These are phyloP conservation scores for Drosophila formosana DNA, from an alignment of 2,888 invertebrate genomes.

Conservation along the genomic window DNA sequence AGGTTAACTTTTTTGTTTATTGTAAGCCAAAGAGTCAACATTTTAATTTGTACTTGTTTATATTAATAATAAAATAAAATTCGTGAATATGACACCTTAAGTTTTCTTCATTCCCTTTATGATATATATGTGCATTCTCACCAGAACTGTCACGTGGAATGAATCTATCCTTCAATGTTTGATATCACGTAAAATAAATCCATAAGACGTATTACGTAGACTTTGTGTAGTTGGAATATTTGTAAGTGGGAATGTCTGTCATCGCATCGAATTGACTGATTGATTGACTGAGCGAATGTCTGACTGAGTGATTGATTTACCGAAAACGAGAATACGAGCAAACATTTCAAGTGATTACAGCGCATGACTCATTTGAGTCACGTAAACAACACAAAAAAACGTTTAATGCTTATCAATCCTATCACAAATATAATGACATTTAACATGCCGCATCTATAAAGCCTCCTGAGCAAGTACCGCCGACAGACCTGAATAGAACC, in stretches of 20 bases:
- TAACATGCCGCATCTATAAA: constrained; percentile 71
- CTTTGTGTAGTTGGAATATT: constrained; percentile 33
- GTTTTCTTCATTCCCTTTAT: no score
- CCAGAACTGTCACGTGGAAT: background rate
- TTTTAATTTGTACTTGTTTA: no score
- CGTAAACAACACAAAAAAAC: constrained; percentile 47
- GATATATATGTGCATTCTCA: background rate
- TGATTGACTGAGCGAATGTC: constrained; percentile 39
- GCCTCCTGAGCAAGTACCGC: constrained; percentile 15
- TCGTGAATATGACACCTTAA: background rate
- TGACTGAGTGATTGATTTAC: constrained; percentile 38
- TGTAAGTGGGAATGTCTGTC: constrained; percentile 76
- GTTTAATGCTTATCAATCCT: constrained; percentile 76
- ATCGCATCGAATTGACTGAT: constrained; percentile 48
- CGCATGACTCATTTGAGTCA: constrained; percentile 62
- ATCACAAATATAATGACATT: constrained; percentile 77
- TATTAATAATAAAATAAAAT: background rate
- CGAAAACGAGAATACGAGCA: constrained; percentile 25
- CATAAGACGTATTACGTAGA: constrained; percentile 29
- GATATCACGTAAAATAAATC: background rate
- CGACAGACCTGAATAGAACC: constrained; percentile 18
- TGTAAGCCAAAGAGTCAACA: no score
- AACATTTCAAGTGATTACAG: constrained; percentile 27
- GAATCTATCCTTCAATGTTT: background rate
- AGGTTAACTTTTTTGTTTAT: no score